Base-by-base conservation (phyloP, 1,140 invertebrate species). In the Dendroctonus ponderosae region DNA sequence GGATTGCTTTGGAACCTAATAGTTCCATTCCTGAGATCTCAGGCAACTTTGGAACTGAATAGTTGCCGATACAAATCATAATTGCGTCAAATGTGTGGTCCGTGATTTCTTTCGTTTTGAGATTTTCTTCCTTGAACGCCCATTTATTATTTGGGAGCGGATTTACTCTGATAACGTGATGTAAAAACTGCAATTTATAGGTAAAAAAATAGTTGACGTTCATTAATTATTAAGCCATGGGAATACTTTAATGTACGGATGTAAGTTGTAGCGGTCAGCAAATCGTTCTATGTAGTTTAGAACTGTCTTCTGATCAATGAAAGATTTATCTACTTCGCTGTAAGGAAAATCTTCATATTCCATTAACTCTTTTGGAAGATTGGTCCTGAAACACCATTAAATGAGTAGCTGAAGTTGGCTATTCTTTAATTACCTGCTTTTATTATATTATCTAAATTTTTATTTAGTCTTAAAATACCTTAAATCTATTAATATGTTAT, bases 341-440 rank as follows among this genome's bases (percentile, higher is more conserved):
- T 84, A 85, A 26, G 81, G 82, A 77, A 85, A 89, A 75, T 89
- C 88, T n/a, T 86, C 85, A 75, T 86, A 92, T 54, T 83, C 83
- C 90, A 92, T 92, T 38, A 89, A 78, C 79, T 90, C 86, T 72
- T 87, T 88, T 3, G 90, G 90, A 26, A 92, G 77, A 82, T 92
- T 92, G 5, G 90, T 91, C 73, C 89, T 91, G 73, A 69, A 80
- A 76, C 15, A 14, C 48, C n/a, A 7, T 39, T n/a, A 57, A 57
- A 5, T 46, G 9, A 3, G 9, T 46, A 46, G 12, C 26, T 26
- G 6, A 8, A 6, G 11, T 58, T 58, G n/a, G 3, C 7, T 11
- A 11, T 37, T n/a, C 26, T 52, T 52, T 6, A 6, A 14, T 14
- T 15, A 12, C 26, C 5, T 15, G 3, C 6, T 37, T 12, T 37